phyloP scores from a whole-genome alignment of 2,113 vertebrate species.

The Misgurnus anguillicaudatus region DNA sequence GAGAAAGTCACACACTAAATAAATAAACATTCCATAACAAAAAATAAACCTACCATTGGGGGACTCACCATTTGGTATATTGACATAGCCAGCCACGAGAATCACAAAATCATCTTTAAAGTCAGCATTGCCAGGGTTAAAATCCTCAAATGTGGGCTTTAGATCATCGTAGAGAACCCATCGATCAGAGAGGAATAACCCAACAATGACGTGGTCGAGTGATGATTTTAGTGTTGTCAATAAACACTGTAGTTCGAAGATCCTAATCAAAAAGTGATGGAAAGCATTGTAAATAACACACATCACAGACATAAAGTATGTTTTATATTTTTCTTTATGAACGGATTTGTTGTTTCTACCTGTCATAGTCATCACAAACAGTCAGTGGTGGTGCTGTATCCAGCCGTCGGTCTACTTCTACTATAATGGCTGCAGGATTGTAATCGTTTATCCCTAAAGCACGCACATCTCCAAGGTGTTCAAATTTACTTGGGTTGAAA shows the following conservation, averaged over 20 bases:
- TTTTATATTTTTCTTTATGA: too few relatives aligned
- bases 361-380: background rate
- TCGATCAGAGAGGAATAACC: background rate
- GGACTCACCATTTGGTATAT: background rate
- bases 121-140: background rate
- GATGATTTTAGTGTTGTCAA: background rate
- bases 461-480: background rate
- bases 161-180: background rate
- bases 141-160: background rate
- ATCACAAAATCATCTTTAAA: background rate
- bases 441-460: background rate
- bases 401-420: background rate
- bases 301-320: background rate
- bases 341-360: slow-evolving; percentile 3
- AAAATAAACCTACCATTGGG: slow-evolving; percentile 2
- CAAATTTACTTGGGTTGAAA: background rate
- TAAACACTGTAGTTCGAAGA: background rate
- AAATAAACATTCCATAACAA: background rate
- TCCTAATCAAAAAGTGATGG: background rate
- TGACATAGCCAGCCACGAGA: background rate
- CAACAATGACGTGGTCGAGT: background rate
- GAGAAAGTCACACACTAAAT: background rate
- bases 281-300: background rate
- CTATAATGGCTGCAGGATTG: background rate
- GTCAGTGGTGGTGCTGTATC: background rate